Conservation (phyloP, 2,888 invertebrate genomes). For the Gastracanthus pulcherrimus region DNA sequence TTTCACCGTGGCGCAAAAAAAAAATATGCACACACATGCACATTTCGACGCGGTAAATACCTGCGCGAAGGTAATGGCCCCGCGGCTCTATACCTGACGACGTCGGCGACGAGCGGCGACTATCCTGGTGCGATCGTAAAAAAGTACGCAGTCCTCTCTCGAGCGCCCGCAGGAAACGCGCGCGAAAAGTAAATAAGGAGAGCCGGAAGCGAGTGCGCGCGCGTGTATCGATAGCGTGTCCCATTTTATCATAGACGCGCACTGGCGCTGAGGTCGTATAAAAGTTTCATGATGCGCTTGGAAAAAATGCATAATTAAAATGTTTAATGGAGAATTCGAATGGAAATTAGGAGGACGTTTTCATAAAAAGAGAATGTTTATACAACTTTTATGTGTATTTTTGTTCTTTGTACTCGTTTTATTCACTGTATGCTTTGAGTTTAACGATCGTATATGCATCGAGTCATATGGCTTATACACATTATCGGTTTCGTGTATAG, state of each 20-base stretch:
- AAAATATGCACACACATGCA: neutral
- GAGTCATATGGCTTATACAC: neutral
- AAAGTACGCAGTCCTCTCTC: constrained; percentile 3
- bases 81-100: neutral
- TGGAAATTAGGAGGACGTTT: constrained; percentile 25
- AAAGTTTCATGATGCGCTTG: constrained; percentile 28
- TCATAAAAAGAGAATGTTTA: constrained; percentile 36
- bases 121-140: constrained; percentile 31
- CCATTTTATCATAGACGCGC: constrained; percentile 16
- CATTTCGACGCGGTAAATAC: constrained; percentile 15
- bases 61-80: constrained; percentile 43
- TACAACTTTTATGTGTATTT: constrained; percentile 26
- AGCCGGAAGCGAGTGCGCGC: constrained; percentile 9
- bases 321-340: constrained; percentile 23
- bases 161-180: constrained; percentile 43
- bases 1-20: neutral
- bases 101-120: neutral
- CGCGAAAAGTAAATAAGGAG: constrained; percentile 46
- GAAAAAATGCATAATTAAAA: constrained; percentile 40
- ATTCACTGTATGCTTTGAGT: neutral
- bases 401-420: constrained; percentile 20
- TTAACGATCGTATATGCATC: constrained; percentile 18
- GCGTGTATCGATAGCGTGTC: constrained; percentile 11
- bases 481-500: neutral
- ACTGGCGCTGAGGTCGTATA: constrained; percentile 29